These are phyloP conservation scores for Heterotilapia buettikoferi DNA, from an alignment of 2,113 vertebrate species.

Conservation along the genomic window DNA sequence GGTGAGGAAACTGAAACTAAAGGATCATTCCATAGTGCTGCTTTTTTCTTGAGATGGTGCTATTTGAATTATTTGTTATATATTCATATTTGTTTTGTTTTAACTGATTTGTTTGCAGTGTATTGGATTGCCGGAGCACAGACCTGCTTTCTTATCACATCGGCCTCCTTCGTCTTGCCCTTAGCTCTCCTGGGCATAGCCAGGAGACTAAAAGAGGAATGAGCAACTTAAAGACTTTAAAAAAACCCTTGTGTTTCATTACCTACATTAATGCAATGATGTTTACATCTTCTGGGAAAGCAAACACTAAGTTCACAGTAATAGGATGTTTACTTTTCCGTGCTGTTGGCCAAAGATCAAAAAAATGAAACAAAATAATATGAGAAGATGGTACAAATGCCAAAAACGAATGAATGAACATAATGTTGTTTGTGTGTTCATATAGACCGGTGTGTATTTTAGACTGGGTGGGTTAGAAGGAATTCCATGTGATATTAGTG, in stretches of 20 bases:
- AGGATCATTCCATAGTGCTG: neutral
- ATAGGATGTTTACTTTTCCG: neutral
- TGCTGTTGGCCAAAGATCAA: neutral
- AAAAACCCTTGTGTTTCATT: neutral
- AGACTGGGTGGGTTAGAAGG: neutral
- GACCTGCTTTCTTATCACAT: conserved; percentile 78
- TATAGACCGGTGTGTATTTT: neutral
- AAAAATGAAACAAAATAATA: neutral
- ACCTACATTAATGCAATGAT: neutral
- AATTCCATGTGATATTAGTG: neutral
- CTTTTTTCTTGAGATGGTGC: neutral
- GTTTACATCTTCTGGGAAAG: conserved; percentile 17
- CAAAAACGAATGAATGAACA: neutral
- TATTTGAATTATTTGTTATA: neutral
- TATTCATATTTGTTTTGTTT: neutral
- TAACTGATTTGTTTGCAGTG: conserved; percentile 67
- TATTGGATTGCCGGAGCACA: conserved; percentile 90
- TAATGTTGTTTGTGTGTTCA: neutral
- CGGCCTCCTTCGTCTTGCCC: conserved; percentile 79
- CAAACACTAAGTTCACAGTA: neutral
- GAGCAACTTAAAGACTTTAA: neutral
- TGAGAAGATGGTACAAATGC: neutral
- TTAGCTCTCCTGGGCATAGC: conserved; percentile 69
- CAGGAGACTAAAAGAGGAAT: conserved; percentile 59
- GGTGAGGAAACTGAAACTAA: conserved; percentile 52